These are phyloP conservation scores for Eupsilia transversa DNA, from an alignment of 2,888 invertebrate genomes.

Conservation along the genomic window DNA sequence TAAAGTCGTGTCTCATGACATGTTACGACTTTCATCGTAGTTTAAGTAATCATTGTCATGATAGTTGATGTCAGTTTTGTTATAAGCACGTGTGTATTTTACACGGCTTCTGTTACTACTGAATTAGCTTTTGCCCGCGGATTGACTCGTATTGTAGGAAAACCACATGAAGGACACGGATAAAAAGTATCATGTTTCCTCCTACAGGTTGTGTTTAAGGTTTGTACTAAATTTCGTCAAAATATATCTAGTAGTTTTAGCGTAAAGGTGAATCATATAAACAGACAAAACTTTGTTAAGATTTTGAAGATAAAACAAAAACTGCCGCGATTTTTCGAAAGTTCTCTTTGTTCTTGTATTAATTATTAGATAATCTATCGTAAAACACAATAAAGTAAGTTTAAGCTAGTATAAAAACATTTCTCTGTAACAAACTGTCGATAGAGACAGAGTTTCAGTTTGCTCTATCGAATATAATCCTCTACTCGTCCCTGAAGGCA, in stretches of 20 bases:
- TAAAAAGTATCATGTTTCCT: neutral
- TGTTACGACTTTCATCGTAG: conserved; percentile 41
- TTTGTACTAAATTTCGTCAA: neutral
- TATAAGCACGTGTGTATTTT: neutral
- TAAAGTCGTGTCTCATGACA: conserved; percentile 32
- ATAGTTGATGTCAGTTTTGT: conserved; percentile 25
- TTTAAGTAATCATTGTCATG: conserved; percentile 34
- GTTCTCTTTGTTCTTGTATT: neutral
- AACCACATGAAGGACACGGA: too few species aligned
- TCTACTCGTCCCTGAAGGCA: conserved; percentile 17
- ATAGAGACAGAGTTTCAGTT: conserved; percentile 22
- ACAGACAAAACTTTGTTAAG: neutral
- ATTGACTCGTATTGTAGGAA: neutral
- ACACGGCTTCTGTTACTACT: neutral
- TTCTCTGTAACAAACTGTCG: conserved; percentile 11
- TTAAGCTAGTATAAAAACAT: conserved; percentile 1
- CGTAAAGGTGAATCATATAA: neutral
- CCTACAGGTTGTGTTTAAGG: too few species aligned
- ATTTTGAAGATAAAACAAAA: neutral
- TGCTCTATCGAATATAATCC: conserved; percentile 39
- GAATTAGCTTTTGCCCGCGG: too few species aligned
- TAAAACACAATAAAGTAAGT: neutral
- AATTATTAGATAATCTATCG: neutral
- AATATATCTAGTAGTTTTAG: neutral
- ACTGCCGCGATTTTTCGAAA: neutral